A percentile compares a stretch with the other conserved stretches of the same genome.
These are phyloP conservation scores for Rhabdornis inornatus DNA, from an alignment of 2,113 vertebrate species.

Conservation along the genomic window DNA sequence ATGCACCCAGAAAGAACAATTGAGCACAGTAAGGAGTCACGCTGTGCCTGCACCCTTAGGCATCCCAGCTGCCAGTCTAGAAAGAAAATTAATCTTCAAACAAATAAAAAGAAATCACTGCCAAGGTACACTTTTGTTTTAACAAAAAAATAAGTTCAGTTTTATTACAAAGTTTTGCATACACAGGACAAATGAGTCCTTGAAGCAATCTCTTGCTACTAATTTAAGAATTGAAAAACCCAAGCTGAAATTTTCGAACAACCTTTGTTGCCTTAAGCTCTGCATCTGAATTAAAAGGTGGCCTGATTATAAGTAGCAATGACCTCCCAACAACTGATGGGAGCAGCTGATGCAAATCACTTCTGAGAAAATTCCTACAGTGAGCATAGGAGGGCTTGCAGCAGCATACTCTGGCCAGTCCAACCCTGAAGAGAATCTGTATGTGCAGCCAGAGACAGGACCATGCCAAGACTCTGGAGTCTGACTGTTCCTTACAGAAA, in stretches of 20 bases:
- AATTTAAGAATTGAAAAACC: background rate
- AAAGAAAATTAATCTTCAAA: background rate
- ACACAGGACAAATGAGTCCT: background rate
- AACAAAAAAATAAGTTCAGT: background rate
- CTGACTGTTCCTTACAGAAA: background rate
- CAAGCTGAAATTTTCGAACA: background rate
- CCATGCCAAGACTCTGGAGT: background rate
- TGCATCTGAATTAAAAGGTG: background rate
- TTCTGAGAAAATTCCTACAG: background rate
- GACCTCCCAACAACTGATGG: background rate
- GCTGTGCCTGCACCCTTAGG: background rate
- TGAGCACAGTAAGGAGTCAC: background rate
- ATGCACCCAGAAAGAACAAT: background rate
- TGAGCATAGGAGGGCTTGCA: background rate
- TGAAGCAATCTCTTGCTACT: background rate
- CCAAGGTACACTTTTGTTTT: background rate
- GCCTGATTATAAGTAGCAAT: background rate
- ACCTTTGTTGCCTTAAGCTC: background rate
- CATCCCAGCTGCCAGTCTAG: background rate
- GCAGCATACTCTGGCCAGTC: background rate
- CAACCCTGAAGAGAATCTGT: background rate
- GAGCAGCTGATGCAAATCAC: background rate
- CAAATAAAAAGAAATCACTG: background rate
- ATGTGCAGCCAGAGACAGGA: background rate
- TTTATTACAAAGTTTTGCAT: background rate